Evolutionary conservation across 2,888 invertebrate genomes (phyloP), one percentile per base, ranked within the genome.

Genomic region (Drosophila gaucha): DNA sequence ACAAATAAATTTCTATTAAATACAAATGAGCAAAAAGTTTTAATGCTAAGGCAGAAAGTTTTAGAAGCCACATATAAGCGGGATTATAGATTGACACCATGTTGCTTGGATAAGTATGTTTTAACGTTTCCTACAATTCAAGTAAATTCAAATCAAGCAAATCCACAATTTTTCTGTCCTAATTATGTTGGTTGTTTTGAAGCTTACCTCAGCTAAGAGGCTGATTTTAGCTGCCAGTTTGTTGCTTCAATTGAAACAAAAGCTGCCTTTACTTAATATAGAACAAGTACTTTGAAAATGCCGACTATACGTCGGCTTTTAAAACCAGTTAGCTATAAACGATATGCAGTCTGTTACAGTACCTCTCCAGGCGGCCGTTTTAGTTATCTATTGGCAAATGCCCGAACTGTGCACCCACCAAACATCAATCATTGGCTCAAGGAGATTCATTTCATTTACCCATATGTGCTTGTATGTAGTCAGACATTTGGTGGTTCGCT

Each of bases 1-100:
- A 54, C 55, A 74, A 74, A 80, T 80, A 80, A 83, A 83, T 80
- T 80, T 80, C 59, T 76, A 80, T 80, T 80, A 83, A 80, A 83
- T 64, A 78, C 76, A 80, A 80, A 80, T 78, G 75, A 76, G 70
- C 64, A 62, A 60, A 50, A 67, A 62, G 38, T 57, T 74, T 47
- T 54, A 60, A 54, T 57, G 52, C 24, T 20, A n/a, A 30, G 20
- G 18, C 28, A 39, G 51, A 77, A 76, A 66, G 46, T 76, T 76
- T 65, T 60, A 49, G 36, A 55, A 44, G 36, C 14, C 39, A 39
- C 52, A 46, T 44, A 67, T 70, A 47, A 58, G 24, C 43, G n/a
- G 31, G 52, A 35, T 67, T 39, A 47, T 41, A 43, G 39, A 64
- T 58, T 68, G 50, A 68, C 49, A 54, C 24, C 18, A 57, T 41